Evolutionary conservation across 2,113 vertebrate species (phyloP).

Genomic region (Gobius niger): DNA sequence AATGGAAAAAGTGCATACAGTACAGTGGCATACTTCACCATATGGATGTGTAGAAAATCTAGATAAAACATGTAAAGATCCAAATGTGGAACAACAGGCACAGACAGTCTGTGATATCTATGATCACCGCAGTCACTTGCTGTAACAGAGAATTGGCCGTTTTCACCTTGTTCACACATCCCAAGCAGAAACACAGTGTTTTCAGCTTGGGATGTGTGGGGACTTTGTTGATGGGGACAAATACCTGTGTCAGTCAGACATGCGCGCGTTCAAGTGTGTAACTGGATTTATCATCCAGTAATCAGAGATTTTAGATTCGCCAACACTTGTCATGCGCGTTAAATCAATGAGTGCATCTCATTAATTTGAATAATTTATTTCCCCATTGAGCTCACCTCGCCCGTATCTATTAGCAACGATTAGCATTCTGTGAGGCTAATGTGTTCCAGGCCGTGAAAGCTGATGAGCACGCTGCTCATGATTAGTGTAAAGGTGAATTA

Average conservation of each 20-base stretch:
- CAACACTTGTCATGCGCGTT: not conserved
- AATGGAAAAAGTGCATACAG: too few species aligned
- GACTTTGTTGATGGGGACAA: not conserved
- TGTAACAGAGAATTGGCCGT: too few species aligned
- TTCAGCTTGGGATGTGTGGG: not conserved
- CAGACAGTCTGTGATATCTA: too few species aligned
- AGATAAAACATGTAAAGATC: too few species aligned
- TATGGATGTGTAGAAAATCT: too few species aligned
- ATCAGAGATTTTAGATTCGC: slow-evolving; percentile 4
- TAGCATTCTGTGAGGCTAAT: slow-evolving; percentile 15
- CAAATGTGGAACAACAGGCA: too few species aligned
- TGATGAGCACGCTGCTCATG: slow-evolving; percentile 6
- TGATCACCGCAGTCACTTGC: too few species aligned
- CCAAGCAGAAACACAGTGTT: too few species aligned
- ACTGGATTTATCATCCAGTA: slow-evolving; percentile 2
- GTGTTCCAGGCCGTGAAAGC: slow-evolving; percentile 15
- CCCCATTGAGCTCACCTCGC: slow-evolving; percentile 4
- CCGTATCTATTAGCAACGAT: slow-evolving; percentile 13
- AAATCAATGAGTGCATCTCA: slow-evolving; percentile 16
- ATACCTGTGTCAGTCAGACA: not conserved
- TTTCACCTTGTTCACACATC: too few species aligned
- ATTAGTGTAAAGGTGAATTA: slow-evolving; percentile 1
- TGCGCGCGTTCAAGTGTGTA: slow-evolving; percentile 2
- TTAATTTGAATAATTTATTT: slow-evolving; percentile 17
- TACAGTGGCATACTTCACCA: too few species aligned